Evolutionary conservation across 2,797 vertebrate genomes (phyloP), one percentile per base, ranked within the genome.

Genomic region (Acipenser transmontanus): DNA sequence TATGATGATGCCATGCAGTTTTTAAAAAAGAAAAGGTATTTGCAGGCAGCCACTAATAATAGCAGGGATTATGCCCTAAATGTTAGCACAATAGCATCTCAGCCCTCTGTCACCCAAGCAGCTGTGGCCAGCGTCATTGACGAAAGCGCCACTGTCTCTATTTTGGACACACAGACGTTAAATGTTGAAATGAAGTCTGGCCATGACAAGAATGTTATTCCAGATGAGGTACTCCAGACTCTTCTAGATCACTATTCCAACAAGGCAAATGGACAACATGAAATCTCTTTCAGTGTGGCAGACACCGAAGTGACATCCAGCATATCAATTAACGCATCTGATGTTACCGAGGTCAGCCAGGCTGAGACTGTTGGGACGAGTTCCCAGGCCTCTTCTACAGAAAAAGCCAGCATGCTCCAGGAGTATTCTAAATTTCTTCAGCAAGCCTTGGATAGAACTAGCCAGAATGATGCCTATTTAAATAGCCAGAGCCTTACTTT

Each of bases 1-100:
- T 99, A 99, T 0, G 96, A 98, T 0, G 97, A 99, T 10, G 97
- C 97, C 83, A 97, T 99, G 95, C 97, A 99, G 77, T 99, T 99
- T 76, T 90, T 98, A 77, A 99, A 99, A 87, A 99, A 99, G 85
- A 98, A 95, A 69, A 91, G 97, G 0, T 99, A 99, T 77, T 91
- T 99, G 66, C 96, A 98, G 73, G 96, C 97, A 1, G 86, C 89
- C 70, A 90, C 90, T 73, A 88, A 81, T 74, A 94, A 86, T 78
- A 93, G 89, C 78, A 89, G 95, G 71, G 95, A 97, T 70, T 98
- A 95, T 52, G 79, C 93, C 10, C 87, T 98, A 71, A 97, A 93
- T 66, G 85, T 96, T 59, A 92, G 93, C 81, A 93, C 91, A 80
- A 91, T 98, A 72, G 91, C 97, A 2, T 92, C 95, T 34, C 97